Conservation (phyloP, 2,113 vertebrate species). For the Pica pica region DNA sequence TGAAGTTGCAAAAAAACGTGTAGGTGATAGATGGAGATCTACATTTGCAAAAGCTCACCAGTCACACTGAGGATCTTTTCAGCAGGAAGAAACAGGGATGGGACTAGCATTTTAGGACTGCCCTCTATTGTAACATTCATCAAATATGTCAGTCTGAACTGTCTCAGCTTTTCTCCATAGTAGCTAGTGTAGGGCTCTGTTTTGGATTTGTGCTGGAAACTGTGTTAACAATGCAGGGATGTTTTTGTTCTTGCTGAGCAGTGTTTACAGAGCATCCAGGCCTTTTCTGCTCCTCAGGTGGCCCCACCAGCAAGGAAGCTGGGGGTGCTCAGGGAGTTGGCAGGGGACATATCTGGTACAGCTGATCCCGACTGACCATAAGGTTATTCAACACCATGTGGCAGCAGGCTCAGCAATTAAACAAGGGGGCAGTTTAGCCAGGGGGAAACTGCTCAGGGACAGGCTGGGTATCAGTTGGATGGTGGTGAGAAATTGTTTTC, state of each 20-base stretch:
- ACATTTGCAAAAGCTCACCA: background rate
- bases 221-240: background rate
- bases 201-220: background rate
- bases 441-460: background rate
- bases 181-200: background rate
- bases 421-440: background rate
- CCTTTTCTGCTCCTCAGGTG: background rate
- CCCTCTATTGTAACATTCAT: background rate
- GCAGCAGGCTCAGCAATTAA: background rate
- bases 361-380: background rate
- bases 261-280: background rate
- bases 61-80: background rate
- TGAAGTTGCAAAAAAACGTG: background rate
- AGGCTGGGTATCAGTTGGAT: background rate
- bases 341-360: background rate
- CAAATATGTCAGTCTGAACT: background rate
- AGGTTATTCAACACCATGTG: background rate
- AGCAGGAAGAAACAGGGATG: background rate
- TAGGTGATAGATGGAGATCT: background rate
- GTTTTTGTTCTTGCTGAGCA: background rate
- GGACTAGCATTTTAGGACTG: background rate
- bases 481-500: background rate
- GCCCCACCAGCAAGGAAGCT: rapidly evolving
- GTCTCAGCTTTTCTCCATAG: background rate
- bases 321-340: background rate